These are phyloP conservation scores for Latheticus oryzae DNA, from an alignment of 2,888 invertebrate species.

Conservation along the genomic window DNA sequence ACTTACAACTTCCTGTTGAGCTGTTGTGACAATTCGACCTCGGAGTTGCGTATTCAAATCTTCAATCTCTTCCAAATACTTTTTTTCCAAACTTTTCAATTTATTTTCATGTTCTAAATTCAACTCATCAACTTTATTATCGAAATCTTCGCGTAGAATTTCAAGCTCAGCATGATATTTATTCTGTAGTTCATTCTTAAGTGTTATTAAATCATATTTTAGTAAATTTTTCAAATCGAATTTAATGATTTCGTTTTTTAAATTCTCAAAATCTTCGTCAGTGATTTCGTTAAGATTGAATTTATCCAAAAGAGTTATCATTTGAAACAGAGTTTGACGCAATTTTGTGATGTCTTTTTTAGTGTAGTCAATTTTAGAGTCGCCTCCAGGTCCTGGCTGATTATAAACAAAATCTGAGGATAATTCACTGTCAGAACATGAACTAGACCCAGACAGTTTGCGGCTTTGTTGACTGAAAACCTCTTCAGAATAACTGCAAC, in stretches of 20 bases:
- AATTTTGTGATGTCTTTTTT: conserved; percentile 57
- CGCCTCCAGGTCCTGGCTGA: conserved; percentile 57
- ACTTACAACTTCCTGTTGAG: conserved; percentile 67
- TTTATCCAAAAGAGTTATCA: conserved; percentile 48
- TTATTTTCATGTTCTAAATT: conserved; percentile 65
- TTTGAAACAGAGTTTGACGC: conserved; percentile 53
- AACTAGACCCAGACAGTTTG: conserved; percentile 67
- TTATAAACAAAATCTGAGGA: conserved; percentile 62
- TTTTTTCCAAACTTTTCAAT: conserved; percentile 66
- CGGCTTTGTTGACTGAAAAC: conserved; percentile 76
- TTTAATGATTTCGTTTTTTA: conserved; percentile 53
- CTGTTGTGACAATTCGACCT: conserved; percentile 44
- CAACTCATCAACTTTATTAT: conserved; percentile 64
- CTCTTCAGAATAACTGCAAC: conserved; percentile 73
- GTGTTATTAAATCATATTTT: conserved; percentile 53
- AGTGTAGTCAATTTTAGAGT: conserved; percentile 47
- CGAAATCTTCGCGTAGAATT: conserved; percentile 58
- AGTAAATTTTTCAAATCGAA: conserved; percentile 54
- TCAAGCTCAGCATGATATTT: conserved; percentile 66
- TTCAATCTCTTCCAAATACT: conserved; percentile 67
- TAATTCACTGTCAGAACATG: conserved; percentile 64
- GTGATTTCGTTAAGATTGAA: conserved; percentile 54
- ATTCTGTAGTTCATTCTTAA: conserved; percentile 59
- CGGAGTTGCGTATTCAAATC: conserved; percentile 70
- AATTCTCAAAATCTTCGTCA: conserved; percentile 52